Evolutionary conservation across 2,888 invertebrate genomes (phyloP), one percentile per base, ranked within the genome.

Genomic region (Kuschelorhynchus macadamiae): DNA sequence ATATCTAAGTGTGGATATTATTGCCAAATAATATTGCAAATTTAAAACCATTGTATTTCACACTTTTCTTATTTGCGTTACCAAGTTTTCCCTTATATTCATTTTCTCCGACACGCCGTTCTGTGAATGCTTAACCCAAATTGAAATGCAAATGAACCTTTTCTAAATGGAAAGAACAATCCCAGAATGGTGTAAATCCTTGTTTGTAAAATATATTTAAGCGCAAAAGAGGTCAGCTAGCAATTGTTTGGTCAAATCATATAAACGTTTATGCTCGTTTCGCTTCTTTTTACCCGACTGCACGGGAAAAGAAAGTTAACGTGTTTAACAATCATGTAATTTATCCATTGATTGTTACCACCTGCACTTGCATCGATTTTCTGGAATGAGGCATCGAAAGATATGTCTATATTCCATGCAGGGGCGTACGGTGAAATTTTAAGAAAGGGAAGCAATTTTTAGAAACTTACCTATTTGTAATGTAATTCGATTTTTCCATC

Each of bases 61-160:
- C 47, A 47, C 21, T 47, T 21, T 47, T n/a, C 47, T n/a, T 25
- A 47, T 11, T 47, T 20, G 11, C 25, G 47, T n/a, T 21, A 14
- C 8, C 14, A 47, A 4, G 9, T 36, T 36, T 36, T 12, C 5
- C 36, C 11, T 2, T 36, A 36, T 8, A 36, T 36, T 52, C 32
- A 52, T 52, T 52, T 52, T 33, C 16, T 33, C 12, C 12, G 33
- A 52, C 52, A 17, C 32, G 52, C 25, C 32, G 17, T 30, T 32
- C 33, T 33, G 8, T 32, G 33, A 52, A 52, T 33, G 52, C 52
- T 52, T 36, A 52, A 52, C 52, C 52, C 32, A 52, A 52, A 52
- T 52, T 52, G 52, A 32, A 52, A 52, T 52, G 52, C 52, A 52
- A 52, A 52, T 52, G 52, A 52, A 18, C 36, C 33, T 18, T 49